phyloP scores from a whole-genome alignment of 2,888 invertebrate genomes.

The Ditula angustiorana region DNA sequence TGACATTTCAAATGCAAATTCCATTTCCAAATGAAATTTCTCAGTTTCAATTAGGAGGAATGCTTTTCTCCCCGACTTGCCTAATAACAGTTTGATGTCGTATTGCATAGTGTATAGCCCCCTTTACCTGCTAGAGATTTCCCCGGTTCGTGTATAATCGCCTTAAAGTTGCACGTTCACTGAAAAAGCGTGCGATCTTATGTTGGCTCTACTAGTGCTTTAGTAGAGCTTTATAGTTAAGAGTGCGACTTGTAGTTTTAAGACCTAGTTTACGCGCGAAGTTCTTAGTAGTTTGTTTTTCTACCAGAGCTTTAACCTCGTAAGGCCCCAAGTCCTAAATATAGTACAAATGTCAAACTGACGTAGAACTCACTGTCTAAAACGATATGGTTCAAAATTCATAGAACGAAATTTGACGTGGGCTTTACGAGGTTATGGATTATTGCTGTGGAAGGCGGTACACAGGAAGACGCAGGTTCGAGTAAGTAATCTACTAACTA shows the following conservation, averaged over 20 bases:
- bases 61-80: slow-evolving; percentile 47
- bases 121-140: slow-evolving; percentile 47
- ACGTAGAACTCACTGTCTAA: too few relatives aligned
- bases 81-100: slow-evolving; percentile 60
- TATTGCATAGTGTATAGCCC: slow-evolving; percentile 40
- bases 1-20: slow-evolving; percentile 46
- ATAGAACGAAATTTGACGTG: too few relatives aligned
- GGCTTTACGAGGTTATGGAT: too few relatives aligned
- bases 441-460: too few relatives aligned
- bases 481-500: too few relatives aligned
- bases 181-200: slow-evolving; percentile 30
- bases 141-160: slow-evolving; percentile 45
- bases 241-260: slow-evolving; percentile 26
- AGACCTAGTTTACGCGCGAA: slow-evolving; percentile 13
- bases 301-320: background rate
- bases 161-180: slow-evolving; percentile 40
- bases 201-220: background rate
- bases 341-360: too few relatives aligned
- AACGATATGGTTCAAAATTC: too few relatives aligned
- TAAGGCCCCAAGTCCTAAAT: too few relatives aligned
- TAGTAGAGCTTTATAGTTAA: slow-evolving; percentile 13
- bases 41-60: slow-evolving; percentile 61
- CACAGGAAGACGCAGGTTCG: too few relatives aligned
- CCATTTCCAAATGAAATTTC: slow-evolving; percentile 53
- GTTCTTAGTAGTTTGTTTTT: slow-evolving; percentile 2